Percentiles rank a stretch among this genome's conserved stretches.
These are phyloP conservation scores for Pollenia labialis DNA, from an alignment of 2,888 invertebrate genomes.

Conservation along the genomic window DNA sequence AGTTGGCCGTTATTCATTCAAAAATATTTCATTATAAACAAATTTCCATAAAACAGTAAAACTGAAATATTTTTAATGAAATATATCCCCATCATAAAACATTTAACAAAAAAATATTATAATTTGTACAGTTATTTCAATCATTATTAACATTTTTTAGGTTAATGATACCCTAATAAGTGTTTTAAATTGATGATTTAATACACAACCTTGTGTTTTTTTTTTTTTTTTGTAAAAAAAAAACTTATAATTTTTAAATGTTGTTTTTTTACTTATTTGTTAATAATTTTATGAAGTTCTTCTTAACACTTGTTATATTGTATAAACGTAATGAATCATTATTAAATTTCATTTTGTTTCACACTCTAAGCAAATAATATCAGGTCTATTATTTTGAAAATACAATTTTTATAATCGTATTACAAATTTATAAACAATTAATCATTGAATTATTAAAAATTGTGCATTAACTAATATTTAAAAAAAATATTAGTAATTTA, in stretches of 20 bases:
- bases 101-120: no score
- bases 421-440: slow-evolving; percentile 11
- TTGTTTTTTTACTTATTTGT: not conserved
- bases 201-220: slow-evolving; percentile 11
- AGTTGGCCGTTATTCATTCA: no score
- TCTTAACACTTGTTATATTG: not conserved
- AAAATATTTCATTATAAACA: no score
- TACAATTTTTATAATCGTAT: not conserved
- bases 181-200: not conserved
- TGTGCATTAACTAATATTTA: no score
- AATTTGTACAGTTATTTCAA: no score
- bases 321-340: slow-evolving; percentile 13
- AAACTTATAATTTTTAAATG: slow-evolving; percentile 15
- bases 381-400: not conserved
- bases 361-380: slow-evolving; percentile 3
- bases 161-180: not conserved
- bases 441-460: not conserved
- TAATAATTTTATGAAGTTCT: slow-evolving; percentile 1
- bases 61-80: no score
- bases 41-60: no score
- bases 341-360: not conserved
- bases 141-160: no score
- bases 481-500: no score
- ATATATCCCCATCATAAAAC: no score
- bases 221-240: not conserved